A percentile compares a stretch with the other conserved stretches of the same genome.
Conservation (phyloP, 2,797 vertebrate genomes). For the Ceryle rudis region DNA sequence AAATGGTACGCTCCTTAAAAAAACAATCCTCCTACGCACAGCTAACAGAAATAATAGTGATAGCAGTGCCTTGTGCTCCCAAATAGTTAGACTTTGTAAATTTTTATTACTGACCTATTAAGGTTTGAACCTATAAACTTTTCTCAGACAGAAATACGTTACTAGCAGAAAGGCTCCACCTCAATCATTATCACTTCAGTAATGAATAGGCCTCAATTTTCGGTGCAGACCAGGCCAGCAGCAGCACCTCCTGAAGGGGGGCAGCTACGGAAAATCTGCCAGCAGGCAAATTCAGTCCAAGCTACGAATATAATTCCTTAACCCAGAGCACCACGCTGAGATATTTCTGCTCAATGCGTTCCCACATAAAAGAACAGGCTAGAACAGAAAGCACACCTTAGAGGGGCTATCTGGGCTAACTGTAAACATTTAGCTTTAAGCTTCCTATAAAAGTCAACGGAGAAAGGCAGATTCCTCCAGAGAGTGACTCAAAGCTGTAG, state of each 20-base stretch:
- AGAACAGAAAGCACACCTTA: neutral
- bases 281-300: neutral
- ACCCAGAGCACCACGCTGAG: neutral
- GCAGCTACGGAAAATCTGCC: neutral
- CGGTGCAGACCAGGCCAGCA: neutral
- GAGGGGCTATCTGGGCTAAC: neutral
- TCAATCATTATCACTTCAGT: neutral
- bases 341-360: neutral
- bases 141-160: neutral
- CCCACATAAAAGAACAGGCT: neutral
- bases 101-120: neutral
- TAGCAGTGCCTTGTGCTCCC: neutral
- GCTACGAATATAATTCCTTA: neutral
- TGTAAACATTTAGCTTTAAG: neutral
- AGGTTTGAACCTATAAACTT: neutral
- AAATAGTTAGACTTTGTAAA: neutral
- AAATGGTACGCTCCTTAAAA: neutral
- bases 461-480: neutral
- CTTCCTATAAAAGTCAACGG: neutral
- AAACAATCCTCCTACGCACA: neutral
- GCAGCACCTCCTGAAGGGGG: neutral
- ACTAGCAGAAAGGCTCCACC: neutral
- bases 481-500: neutral
- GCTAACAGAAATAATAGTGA: neutral
- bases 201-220: neutral